Base-by-base conservation (phyloP, 1,140 invertebrate species). In the Zelostemma sp. region DNA sequence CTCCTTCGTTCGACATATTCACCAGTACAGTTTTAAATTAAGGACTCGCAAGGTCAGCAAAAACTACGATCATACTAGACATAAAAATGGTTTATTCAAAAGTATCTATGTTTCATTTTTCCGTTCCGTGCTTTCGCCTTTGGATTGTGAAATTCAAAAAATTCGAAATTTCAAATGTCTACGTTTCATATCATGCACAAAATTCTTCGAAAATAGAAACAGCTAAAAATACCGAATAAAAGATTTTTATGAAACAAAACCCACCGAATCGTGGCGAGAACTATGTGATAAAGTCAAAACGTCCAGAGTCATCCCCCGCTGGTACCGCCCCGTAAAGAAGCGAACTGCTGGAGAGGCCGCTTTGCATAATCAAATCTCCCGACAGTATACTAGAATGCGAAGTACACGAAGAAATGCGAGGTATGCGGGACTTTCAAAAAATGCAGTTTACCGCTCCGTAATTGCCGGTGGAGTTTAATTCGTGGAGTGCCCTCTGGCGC, bases 281-380 rank as follows among this genome's bases (percentile, higher is more conserved):
- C 18, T 25, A 48, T 28, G 46, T 28, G 19, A 21, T 14, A 48
- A 17, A 48, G 21, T 19, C 19, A 21, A 57, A 47, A 57, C 28
- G 43, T 57, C 54, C 43, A 25, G 47, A 57, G 54, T 48, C 54
- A 40, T 14, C 43, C 54, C 41, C 43, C 19, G 31, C 43, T 19
- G 46, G 3, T 46, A 28, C 46, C 45, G 17, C 31, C 40, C 14
- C 45, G 58, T 45, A 51, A 63, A 60, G 35, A 56, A 51, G 12
- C 21, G 28, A 21, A 54, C n/a, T 47, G 54, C 48, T 19, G 45
- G 68, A 64, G 68, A 51, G 55, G 59, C 46, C 62, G 63, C 51
- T 81, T 80, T 80, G 73, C 79, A 81, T 81, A 81, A 81, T 81
- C 80, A 80, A 80, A 80, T 78, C 77, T 68, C 64, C 60, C 76